Evolutionary conservation across 2,797 vertebrate genomes (phyloP), one percentile per base, ranked within the genome.

Genomic region (Tapirus indicus): DNA sequence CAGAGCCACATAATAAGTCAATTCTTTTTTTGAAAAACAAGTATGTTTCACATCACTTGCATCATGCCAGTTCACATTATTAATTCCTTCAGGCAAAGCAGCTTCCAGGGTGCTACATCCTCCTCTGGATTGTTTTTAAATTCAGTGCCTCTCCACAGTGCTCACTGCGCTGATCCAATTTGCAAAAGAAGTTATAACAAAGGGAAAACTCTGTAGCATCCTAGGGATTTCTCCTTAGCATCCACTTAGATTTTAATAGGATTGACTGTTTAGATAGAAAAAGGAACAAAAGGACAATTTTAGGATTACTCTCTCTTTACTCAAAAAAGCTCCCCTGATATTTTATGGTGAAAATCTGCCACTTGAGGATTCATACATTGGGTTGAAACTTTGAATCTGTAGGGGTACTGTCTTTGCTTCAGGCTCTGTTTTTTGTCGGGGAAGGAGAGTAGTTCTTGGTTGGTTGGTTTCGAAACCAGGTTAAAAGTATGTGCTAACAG

Each of bases 241-340:
- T 95, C 66, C 78, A 92, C 71, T 97, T 96, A 85, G 86, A 89
- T 94, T 95, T 95, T 97, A 97, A 97, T 95, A 94, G 87, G 49
- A 95, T 75, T 95, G 89, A 88, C 93, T 92, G 95, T 97, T 97
- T 68, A 95, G 58, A 89, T 64, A 94, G 87, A 93, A 86, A 88
- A 68, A 94, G 88, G 60, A 95, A 96, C 78, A 96, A 88, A 91
- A 88, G 84, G 91, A 87, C 17, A 84, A 82, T 86, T 79, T 93
- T 71, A 93, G 84, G 84, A 84, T 96, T 83, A 93, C 62, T 18
- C 47, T 71, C 25, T n/a, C 47, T 97, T 79, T 93, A 96, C 54
- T 80, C 71, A 95, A 44, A 96, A 90, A 88, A 44, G 66, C 56
- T 93, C 86, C 90, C 69, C 86, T 95, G 64, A 91, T 96, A 69